phyloP scores from a whole-genome alignment of 2,113 vertebrate species.

The Oxyruncus cristatus region DNA sequence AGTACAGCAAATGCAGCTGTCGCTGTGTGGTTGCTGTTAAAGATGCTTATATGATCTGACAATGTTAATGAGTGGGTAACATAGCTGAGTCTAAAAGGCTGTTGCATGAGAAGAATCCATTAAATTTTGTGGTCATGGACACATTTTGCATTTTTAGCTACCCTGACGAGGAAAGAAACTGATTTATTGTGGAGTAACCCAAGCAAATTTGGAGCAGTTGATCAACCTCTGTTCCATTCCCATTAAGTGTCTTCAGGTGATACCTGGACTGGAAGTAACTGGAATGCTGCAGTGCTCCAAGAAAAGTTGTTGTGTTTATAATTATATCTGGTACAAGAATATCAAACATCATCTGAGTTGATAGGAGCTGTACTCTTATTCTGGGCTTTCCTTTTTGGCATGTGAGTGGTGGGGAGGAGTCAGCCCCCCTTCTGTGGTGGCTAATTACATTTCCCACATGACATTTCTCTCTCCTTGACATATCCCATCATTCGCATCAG shows the following conservation, averaged over 20 bases:
- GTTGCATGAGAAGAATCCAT: background rate
- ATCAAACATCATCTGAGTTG: background rate
- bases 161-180: background rate
- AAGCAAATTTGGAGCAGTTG: background rate
- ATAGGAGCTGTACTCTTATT: background rate
- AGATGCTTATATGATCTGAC: background rate
- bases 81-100: background rate
- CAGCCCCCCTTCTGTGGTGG: background rate
- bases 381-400: background rate
- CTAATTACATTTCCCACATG: conserved; percentile 59
- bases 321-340: background rate
- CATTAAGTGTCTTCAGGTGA: background rate
- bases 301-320: background rate
- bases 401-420: conserved; percentile 7
- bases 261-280: background rate
- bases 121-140: background rate
- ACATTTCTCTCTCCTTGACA: conserved; percentile 58
- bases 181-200: background rate
- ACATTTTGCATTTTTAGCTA: background rate
- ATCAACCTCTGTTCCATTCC: background rate
- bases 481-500: conserved; percentile 55
- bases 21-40: background rate
- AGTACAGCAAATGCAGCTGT: background rate
- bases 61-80: background rate
- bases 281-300: background rate